Evolutionary conservation across 1,140 invertebrate genomes (phyloP).

Genomic region (Oryctes rhinoceros): DNA sequence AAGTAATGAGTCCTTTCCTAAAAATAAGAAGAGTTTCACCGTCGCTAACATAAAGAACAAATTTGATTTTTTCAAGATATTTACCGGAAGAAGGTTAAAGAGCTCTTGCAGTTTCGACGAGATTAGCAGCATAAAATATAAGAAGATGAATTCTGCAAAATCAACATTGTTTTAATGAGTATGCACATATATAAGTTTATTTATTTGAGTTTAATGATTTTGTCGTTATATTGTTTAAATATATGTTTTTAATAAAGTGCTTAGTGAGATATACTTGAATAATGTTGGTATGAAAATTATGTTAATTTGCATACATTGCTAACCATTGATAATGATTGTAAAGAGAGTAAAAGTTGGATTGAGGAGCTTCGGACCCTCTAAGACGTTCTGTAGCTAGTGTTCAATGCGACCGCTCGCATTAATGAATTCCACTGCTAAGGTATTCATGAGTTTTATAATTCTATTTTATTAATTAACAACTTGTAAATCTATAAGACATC

Average conservation of each 20-base stretch:
- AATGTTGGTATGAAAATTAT: too few species aligned
- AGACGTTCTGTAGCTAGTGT: too few species aligned
- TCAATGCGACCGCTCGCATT: too few species aligned
- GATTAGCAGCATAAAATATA: conserved; percentile 41
- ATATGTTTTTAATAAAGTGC: conserved; percentile 28
- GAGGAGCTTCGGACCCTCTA: too few species aligned
- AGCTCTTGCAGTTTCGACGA: conserved; percentile 6
- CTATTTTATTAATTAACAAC: too few species aligned
- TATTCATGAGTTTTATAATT: too few species aligned
- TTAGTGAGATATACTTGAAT: neutral
- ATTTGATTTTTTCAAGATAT: conserved; percentile 38
- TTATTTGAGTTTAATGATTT: conserved; percentile 4
- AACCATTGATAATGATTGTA: too few species aligned
- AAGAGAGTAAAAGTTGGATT: too few species aligned
- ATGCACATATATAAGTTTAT: neutral
- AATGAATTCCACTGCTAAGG: too few species aligned
- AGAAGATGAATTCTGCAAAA: conserved; percentile 38
- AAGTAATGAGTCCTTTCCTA: neutral
- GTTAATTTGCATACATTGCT: too few species aligned
- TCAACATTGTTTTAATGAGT: conserved; percentile 30
- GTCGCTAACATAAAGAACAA: conserved; percentile 32
- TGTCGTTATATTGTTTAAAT: neutral
- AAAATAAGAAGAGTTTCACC: conserved; percentile 27
- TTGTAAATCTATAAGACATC: too few species aligned
- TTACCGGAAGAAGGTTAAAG: conserved; percentile 30